Conservation (phyloP, 2,888 invertebrate species). For the Pheosia tremula region DNA sequence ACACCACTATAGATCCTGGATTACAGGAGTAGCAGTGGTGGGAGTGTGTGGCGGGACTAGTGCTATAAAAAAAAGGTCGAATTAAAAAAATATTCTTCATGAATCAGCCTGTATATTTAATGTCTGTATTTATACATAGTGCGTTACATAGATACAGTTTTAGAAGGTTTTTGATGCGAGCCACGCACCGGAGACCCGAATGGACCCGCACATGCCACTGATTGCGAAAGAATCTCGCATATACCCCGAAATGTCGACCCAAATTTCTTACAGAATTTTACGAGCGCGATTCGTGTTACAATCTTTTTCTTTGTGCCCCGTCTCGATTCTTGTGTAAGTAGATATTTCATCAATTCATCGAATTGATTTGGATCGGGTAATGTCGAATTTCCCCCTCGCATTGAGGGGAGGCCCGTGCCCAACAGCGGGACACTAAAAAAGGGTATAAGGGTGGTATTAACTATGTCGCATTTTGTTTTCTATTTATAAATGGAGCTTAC, state of each 20-base stretch:
- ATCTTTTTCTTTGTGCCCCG: conserved; percentile 2
- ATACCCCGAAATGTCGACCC: conserved; percentile 23
- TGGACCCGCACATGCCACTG: conserved; percentile 35
- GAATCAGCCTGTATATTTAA: too few species aligned
- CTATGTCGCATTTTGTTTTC: too few species aligned
- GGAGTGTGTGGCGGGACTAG: too few species aligned
- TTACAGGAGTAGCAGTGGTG: too few species aligned
- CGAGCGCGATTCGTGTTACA: conserved; percentile 1
- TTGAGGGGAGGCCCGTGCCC: too few species aligned
- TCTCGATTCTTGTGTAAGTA: not conserved
- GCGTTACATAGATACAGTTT: not conserved
- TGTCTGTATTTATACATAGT: not conserved
- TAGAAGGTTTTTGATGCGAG: not conserved
- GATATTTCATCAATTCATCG: not conserved
- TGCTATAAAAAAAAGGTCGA: too few species aligned
- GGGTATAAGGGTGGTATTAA: too few species aligned
- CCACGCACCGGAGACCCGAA: conserved; percentile 11
- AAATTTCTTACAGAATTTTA: conserved; percentile 20
- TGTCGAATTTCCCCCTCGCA: too few species aligned
- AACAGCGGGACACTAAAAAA: too few species aligned
- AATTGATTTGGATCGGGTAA: not conserved
- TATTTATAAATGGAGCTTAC: too few species aligned
- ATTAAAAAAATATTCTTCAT: too few species aligned
- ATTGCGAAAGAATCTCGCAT: conserved; percentile 31
- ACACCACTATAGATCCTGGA: too few species aligned